Evolutionary conservation across 2,113 vertebrate genomes (phyloP).

Genomic region (Spermophilus dauricus): DNA sequence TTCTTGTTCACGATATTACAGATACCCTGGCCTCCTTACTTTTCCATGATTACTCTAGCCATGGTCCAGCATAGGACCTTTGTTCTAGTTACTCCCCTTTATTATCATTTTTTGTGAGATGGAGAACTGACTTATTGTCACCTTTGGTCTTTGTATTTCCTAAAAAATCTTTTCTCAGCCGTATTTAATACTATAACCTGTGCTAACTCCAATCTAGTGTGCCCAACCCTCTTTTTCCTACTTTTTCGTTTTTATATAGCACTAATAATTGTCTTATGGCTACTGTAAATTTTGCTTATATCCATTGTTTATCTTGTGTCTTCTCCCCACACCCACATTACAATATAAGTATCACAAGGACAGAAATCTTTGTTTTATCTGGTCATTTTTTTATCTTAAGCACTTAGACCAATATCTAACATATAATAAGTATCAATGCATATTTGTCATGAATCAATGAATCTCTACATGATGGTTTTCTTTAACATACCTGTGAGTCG

Average conservation of each 20-base stretch:
- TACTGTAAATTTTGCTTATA: not conserved
- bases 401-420: not conserved
- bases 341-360: not conserved
- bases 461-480: not conserved
- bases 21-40: not conserved
- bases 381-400: not conserved
- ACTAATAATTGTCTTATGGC: not conserved
- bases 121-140: not conserved
- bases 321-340: not conserved
- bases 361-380: constrained; percentile 11
- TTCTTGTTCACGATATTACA: not conserved
- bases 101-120: not conserved
- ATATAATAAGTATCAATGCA: not conserved
- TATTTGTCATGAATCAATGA: not conserved
- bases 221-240: not conserved
- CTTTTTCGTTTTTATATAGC: not conserved
- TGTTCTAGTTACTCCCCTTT: not conserved
- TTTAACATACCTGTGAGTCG: not conserved
- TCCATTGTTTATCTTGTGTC: not conserved
- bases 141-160: not conserved
- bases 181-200: not conserved
- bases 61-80: not conserved
- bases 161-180: not conserved
- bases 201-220: not conserved
- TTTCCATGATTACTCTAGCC: not conserved